Base-by-base conservation (phyloP, 2,797 vertebrate genomes). In the Myripristis murdjan region DNA sequence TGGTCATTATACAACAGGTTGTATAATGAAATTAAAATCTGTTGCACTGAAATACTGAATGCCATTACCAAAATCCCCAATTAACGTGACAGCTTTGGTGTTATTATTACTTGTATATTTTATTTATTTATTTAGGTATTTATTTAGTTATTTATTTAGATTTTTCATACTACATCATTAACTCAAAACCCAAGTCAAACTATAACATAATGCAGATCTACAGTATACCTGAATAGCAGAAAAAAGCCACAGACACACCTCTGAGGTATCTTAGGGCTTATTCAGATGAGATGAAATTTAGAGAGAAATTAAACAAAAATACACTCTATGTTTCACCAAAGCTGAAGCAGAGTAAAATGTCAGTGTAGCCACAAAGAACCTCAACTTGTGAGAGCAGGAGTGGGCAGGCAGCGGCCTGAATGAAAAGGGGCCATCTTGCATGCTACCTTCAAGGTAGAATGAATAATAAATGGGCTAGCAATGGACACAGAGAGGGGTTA, bases 391-490 rank as follows among this genome's bases (percentile, higher is more conserved):
- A 76, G 77, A 77, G 75, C 70, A 65, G 88, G 76, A 85, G 83
- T 87, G 92, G 92, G 88, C 77, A 87, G 90, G 73, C 81, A 87
- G 89, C 78, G 91, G 89, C 87, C 87, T 90, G 88, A 90, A 88
- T 90, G 86, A 92, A 93, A 87, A 86, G 60, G 89, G 85, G 89
- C 95, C 93, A 90, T 94, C 90, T 92, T 93, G 87, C 90, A 94
- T 87, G 83, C 93, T 95, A 95, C 95, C 95, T 96, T 97, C 93
- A 93, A 96, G 94, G 93, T 95, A 95, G 93, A 94, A 96, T 98
- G 94, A 97, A 97, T 97, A 96, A 97, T 97, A 95, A 95, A 97
- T 96, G 91, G 92, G 78, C 87, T 88, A 90, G 94, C 94, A 91
- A 92, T 95, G 92, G 94, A 92, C 94, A 95, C 86, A 93, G 92